Evolutionary conservation across 2,797 vertebrate species (phyloP), one percentile per base, ranked within the genome.

Genomic region (Helicolenus hilgendorfi): DNA sequence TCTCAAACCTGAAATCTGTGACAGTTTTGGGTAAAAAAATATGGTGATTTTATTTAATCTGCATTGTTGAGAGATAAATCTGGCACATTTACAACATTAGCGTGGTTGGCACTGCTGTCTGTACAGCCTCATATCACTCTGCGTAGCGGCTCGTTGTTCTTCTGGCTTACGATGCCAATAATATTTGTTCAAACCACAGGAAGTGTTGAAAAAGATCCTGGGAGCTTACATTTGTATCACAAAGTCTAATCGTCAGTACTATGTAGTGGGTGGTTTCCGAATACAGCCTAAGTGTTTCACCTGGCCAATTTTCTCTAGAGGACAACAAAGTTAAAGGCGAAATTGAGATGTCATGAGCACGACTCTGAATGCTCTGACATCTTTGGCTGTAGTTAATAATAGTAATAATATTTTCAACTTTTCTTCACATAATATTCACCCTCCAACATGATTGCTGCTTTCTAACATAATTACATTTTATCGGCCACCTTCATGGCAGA

Each of bases 251-350:
- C 45, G 8, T 53, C 45, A n/a, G 0, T 0, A 0, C 18, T 53
- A n/a, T 53, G 1, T 53, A n/a, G 18, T 20, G 18, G 7, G 45
- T 20, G 18, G 45, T 53, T 53, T 53, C 31, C 45, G 7, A 53
- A 53, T 53, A 53, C 45, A 53, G 45, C 8, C 45, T 53, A 20
- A 9, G 45, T n/a, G 45, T 53, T 53, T 53, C 45, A 53, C 45
- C 45, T 4, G 45, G 45, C 8, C 55, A 76, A 36, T 63, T 82
- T 75, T 56, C 45, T 65, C 78, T 75, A 60, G 69, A 71, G 65
- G 69, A 59, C 41, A 71, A 80, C 62, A 38, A 5, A 27, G 45
- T 73, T 31, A 0, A 59, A 33, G 41, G 27, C 7, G 14, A 62
- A 75, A 49, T 7, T 29, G 26, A 73, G 56, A 63, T 59, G 14